phyloP scores from a whole-genome alignment of 2,888 invertebrate genomes.

The Drosophila parthenogenetica region DNA sequence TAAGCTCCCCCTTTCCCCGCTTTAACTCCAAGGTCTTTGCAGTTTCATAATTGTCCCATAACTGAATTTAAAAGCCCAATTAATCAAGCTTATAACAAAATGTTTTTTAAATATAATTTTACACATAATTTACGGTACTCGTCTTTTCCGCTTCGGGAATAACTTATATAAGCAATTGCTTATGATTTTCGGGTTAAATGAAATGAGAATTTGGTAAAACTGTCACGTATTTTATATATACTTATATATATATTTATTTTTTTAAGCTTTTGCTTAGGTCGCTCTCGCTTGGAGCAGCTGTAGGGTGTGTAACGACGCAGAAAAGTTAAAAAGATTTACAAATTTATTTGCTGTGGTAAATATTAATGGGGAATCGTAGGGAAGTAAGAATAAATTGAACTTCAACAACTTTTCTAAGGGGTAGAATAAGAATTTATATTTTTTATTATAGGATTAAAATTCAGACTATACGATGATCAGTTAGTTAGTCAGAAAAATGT shows the following conservation, averaged over 20 bases:
- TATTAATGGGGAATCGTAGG: background rate
- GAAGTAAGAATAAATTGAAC: background rate
- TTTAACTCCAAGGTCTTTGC: constrained; percentile 7
- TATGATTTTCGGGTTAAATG: constrained; percentile 36
- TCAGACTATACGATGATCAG: background rate
- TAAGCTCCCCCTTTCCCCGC: background rate
- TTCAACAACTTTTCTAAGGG: too few species aligned
- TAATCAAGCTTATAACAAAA: constrained; percentile 51
- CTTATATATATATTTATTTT: background rate
- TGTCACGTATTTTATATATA: constrained; percentile 56
- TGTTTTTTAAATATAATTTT: constrained; percentile 50
- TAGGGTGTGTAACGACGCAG: constrained; percentile 1
- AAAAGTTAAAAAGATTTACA: constrained; percentile 8
- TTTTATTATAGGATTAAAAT: too few species aligned
- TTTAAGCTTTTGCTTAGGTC: constrained; percentile 30
- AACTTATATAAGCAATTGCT: constrained; percentile 59
- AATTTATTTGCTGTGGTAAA: constrained; percentile 20
- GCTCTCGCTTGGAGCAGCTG: background rate
- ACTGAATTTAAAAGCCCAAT: constrained; percentile 55
- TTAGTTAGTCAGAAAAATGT: background rate
- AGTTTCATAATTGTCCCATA: constrained; percentile 28
- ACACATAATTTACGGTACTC: constrained; percentile 65
- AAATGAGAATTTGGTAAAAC: constrained; percentile 51
- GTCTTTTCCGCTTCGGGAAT: constrained; percentile 58
- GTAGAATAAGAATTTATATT: too few species aligned